Evolutionary conservation across 2,888 invertebrate genomes (phyloP), one percentile per base, ranked within the genome.

Genomic region (Pimpla rufipes): DNA sequence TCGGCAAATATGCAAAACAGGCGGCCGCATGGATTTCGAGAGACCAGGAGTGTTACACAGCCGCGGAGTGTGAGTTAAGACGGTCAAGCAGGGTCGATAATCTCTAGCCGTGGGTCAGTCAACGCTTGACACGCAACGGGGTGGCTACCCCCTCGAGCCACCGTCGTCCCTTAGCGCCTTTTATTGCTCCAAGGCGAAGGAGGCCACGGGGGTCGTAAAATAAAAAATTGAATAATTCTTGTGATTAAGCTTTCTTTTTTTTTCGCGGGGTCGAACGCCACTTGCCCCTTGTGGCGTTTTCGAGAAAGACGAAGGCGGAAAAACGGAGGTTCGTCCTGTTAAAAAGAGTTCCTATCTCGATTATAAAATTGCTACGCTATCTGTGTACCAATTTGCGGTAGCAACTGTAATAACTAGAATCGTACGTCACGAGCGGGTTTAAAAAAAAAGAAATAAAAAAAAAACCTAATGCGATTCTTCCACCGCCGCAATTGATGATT

Each of bases 31-130:
- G 78, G 81, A 71, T 85, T 81, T 81, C 57, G 77, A 86, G 74
- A 85, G 82, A 73, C 79, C 50, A 78, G 81, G 81, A 79, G 67
- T 84, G 80, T 68, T 84, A 78, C 70, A 62, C 45, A 57, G 62
- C 42, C 73, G 70, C 66, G 67, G 52, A 75, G 84, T 67, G 73
- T 81, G 62, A 86, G 85, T 84, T 81, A 86, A 85, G 87, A 87
- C 87, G 87, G 88, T 87, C 88, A 88, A 88, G 83, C 84, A 82
- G 87, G 88, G 88, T 88, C 88, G 88, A 88, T 88, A 88, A 86
- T 87, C 87, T 86, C 82, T 74, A 79, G 76, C 84, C 87, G 83
- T 87, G 83, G 87, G 88, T 88, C 88, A 87, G 88, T 83, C 71
- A 87, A 87, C 86, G 88, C 85, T 85, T 81, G 87, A 85, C 87